Conservation (phyloP, 2,797 vertebrate genomes). For the Peromyscus eremicus region DNA sequence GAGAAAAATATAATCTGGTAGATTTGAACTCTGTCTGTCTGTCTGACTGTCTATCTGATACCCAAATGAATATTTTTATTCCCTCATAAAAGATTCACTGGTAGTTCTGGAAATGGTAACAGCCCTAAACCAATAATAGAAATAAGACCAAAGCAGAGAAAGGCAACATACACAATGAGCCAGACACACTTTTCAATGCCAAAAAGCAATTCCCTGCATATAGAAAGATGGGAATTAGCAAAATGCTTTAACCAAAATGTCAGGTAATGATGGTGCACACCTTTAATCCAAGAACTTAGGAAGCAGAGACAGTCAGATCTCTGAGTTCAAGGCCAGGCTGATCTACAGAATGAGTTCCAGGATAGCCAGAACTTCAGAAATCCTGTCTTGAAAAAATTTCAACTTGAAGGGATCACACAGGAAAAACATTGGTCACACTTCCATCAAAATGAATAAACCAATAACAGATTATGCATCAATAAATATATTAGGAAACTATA, state of each 20-base stretch:
- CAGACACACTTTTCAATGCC: background rate
- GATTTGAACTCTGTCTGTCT: background rate
- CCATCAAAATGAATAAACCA: background rate
- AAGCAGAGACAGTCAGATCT: background rate
- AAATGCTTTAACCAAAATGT: background rate
- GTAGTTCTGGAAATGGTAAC: background rate
- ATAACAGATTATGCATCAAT: background rate
- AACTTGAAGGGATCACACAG: background rate
- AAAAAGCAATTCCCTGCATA: background rate
- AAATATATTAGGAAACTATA: conserved; percentile 17
- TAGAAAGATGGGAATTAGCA: background rate
- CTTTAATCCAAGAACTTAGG: background rate
- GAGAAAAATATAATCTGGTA: background rate
- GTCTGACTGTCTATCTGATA: background rate
- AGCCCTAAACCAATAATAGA: background rate
- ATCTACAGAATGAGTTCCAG: background rate
- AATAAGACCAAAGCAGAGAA: background rate
- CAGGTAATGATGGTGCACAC: background rate
- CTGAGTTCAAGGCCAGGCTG: background rate
- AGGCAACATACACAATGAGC: background rate
- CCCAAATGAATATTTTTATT: background rate
- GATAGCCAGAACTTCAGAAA: background rate
- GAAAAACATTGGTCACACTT: background rate
- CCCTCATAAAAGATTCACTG: background rate
- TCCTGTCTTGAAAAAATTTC: too few relatives aligned